Evolutionary conservation across 2,888 invertebrate genomes (phyloP), one percentile per base, ranked within the genome.

Genomic region (Melanargia galathea): DNA sequence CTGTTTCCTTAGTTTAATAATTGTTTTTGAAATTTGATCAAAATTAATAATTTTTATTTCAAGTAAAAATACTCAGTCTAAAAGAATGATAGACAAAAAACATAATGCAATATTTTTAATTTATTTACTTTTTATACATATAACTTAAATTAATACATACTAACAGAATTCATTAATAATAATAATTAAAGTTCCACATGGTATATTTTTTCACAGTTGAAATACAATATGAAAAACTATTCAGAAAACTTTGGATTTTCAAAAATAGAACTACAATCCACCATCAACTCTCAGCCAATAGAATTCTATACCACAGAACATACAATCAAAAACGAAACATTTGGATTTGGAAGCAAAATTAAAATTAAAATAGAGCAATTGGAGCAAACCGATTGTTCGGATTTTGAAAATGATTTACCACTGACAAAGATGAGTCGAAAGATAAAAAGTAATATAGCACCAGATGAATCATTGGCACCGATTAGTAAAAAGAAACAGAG

Each of bases 351-450:
- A 20, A 48, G 71, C 0, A 60, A 48, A 20, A 82, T 76, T 0
- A 80, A 84, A 10, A 64, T 86, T 0, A 84, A 84, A 74, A 70
- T 80, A 0, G 84, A 66, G 45, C 40, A 84, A 74, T 70, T 80
- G 0, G 84, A 66, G 45, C 40, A 86, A 65, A 72, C 73, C 4
- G 79, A 81, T 3, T 71, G 65, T 5, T 79, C 79, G 0, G 82
- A 84, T 49, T 62, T 57, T 7, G 82, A 83, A 56, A 68, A 69
- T 0, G 80, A 80, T 16, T 10, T 75, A 0, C 81, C 81, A 0
- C 43, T 80, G n/a, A 62, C 79, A 0, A 67, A 73, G 18, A 62
- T 73, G 7, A 74, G 71, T 60, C 73, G 73, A 55, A 65, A 66
- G 43, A 70, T 40, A 6, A n/a, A 30, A 4, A 33, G 5, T 6